Conservation (phyloP, 2,113 vertebrate genomes). For the Chrysemys picta region DNA sequence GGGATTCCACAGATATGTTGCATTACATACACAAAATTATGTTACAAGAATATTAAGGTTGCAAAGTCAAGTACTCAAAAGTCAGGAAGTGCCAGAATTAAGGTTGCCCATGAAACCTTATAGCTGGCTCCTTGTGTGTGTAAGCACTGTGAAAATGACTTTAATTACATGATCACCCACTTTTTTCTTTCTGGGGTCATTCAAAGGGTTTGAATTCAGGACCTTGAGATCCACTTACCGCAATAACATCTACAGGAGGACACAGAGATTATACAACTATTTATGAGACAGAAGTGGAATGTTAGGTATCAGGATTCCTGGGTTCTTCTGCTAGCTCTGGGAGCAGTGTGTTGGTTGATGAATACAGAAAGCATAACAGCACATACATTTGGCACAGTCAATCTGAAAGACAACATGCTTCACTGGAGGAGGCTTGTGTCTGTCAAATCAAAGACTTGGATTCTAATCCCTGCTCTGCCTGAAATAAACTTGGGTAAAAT, state of each 20-base stretch:
- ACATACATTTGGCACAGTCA: not conserved
- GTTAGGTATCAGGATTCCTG: not conserved
- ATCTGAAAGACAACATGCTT: not conserved
- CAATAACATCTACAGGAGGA: not conserved
- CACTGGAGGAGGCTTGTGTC: not conserved
- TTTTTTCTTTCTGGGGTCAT: not conserved
- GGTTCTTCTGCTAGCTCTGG: not conserved
- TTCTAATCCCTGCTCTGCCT: not conserved
- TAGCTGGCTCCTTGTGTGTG: not conserved
- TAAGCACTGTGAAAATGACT: not conserved
- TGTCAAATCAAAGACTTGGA: not conserved
- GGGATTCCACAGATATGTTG: no score
- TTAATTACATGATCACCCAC: not conserved
- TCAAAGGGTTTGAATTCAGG: not conserved
- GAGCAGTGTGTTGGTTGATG: not conserved
- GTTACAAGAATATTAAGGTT: not conserved
- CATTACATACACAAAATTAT: accelerated
- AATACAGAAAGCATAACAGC: not conserved
- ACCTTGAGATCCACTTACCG: not conserved
- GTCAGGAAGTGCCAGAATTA: not conserved
- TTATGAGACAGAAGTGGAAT: not conserved
- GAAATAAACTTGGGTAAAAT: not conserved
- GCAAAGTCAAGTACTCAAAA: not conserved
- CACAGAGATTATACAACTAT: not conserved
- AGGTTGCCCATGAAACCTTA: not conserved